Evolutionary conservation across 2,888 invertebrate species (phyloP).

Genomic region (Meliscaeva auricollis): DNA sequence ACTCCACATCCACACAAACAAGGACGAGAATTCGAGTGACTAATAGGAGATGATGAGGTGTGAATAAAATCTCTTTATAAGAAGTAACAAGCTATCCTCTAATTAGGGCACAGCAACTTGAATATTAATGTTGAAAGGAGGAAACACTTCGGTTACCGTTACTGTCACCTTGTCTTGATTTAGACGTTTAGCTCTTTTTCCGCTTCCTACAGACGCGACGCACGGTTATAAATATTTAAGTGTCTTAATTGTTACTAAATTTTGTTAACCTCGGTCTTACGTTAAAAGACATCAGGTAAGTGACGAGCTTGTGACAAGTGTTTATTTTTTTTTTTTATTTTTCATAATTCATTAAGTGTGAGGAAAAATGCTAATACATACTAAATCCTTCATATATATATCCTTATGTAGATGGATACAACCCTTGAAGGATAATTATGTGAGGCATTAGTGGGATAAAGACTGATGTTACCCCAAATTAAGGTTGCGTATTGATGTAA

Average conservation of each 20-base stretch:
- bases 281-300: background rate
- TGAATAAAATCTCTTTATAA: conserved; percentile 57
- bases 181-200: background rate
- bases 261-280: background rate
- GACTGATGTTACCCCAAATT: too few species aligned
- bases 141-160: conserved; percentile 4
- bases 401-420: too few species aligned
- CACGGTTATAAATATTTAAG: background rate
- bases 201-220: too few species aligned
- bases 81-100: conserved; percentile 33
- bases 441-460: too few species aligned
- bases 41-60: conserved; percentile 63
- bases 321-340: too few species aligned
- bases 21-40: conserved; percentile 73
- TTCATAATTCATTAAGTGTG: too few species aligned
- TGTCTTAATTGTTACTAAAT: background rate
- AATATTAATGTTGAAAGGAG: conserved; percentile 45
- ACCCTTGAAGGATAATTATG: too few species aligned
- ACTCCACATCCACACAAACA: background rate
- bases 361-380: too few species aligned
- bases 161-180: conserved; percentile 42
- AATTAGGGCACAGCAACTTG: conserved; percentile 58
- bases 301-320: too few species aligned
- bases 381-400: too few species aligned
- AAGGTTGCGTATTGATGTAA: too few species aligned